Percentiles rank a stretch among this genome's conserved stretches.
Conservation (phyloP, 2,888 invertebrate genomes). For the Caenorhabditis drosophilae region DNA sequence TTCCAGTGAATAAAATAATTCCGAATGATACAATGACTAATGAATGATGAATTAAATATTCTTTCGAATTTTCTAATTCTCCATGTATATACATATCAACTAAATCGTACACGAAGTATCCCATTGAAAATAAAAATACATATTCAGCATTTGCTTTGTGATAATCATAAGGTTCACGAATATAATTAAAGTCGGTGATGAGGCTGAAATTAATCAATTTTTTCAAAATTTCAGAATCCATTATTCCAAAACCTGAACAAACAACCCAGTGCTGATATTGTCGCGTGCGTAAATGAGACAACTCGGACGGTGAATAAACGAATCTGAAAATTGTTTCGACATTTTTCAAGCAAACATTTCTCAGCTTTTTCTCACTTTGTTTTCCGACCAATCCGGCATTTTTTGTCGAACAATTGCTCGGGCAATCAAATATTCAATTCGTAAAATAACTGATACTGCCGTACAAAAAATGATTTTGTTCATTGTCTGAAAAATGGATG, state of each 20-base stretch:
- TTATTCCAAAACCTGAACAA: no score
- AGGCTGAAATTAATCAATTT: conserved; percentile 49
- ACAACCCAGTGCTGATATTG: conserved; percentile 50
- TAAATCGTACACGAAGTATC: conserved; percentile 55
- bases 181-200: conserved; percentile 46
- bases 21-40: conserved; percentile 51
- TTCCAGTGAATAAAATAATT: conserved; percentile 46
- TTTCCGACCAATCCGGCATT: conserved; percentile 43
- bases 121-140: conserved; percentile 57
- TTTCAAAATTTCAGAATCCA: no score
- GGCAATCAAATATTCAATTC: conserved; percentile 46
- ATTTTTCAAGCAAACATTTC: background rate
- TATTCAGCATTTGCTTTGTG: conserved; percentile 44
- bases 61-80: conserved; percentile 50
- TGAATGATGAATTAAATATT: conserved; percentile 55
- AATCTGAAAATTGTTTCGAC: conserved; percentile 9
- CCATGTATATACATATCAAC: conserved; percentile 56
- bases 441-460: conserved; percentile 29
- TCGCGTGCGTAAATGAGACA: conserved; percentile 56
- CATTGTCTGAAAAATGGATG: conserved; percentile 9
- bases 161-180: conserved; percentile 54
- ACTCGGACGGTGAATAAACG: conserved; percentile 53
- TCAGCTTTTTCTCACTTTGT: conserved; percentile 19
- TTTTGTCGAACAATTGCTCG: conserved; percentile 21
- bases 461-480: conserved; percentile 33